Evolutionary conservation across 2,113 vertebrate species (phyloP).

Genomic region (human (Homo sapiens)): DNA sequence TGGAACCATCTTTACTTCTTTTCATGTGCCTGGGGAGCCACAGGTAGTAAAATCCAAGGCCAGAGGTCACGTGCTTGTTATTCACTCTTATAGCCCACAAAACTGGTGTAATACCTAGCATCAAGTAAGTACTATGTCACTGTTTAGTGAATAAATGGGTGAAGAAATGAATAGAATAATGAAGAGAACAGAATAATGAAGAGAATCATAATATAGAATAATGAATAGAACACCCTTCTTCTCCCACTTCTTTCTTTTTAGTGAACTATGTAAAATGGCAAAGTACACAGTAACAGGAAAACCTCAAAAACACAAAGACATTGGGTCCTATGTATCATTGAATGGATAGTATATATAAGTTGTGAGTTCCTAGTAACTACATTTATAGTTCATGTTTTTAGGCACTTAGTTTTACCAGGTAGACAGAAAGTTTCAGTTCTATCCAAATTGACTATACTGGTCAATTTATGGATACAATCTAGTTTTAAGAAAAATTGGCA

Average conservation of each 20-base stretch:
- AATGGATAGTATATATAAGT: not conserved
- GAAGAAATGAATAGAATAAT: not conserved
- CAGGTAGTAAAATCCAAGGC: not conserved
- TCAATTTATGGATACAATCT: not conserved
- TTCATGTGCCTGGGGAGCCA: not conserved
- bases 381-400: too few species aligned
- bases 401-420: not conserved
- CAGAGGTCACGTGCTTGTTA: not conserved
- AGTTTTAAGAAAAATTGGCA: slow-evolving; percentile 5
- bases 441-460: not conserved
- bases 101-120: too few species aligned
- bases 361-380: not conserved
- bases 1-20: accelerated
- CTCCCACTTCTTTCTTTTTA: not conserved
- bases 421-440: not conserved
- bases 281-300: not conserved
- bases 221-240: not conserved
- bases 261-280: not conserved
- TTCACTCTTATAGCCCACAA: accelerated
- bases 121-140: not conserved
- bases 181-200: not conserved
- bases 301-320: not conserved
- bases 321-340: not conserved
- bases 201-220: not conserved
- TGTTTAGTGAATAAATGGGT: not conserved